Evolutionary conservation across 2,888 invertebrate genomes (phyloP).

Genomic region (Melanotus villosus): DNA sequence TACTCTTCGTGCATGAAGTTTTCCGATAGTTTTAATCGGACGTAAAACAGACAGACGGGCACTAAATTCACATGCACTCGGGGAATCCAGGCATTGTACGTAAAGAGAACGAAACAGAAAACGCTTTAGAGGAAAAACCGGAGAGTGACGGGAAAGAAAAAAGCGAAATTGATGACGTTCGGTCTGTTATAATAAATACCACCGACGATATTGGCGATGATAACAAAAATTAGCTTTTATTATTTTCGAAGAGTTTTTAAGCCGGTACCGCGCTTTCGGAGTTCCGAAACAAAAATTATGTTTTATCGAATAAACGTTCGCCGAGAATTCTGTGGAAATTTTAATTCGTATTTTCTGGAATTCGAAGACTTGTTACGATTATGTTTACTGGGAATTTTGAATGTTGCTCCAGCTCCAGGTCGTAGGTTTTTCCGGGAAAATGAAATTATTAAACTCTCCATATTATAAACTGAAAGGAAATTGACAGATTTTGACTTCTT

Average conservation of each 20-base stretch:
- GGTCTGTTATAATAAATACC: constrained; percentile 38
- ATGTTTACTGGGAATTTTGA: constrained; percentile 1
- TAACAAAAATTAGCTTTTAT: constrained; percentile 40
- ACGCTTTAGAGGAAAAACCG: constrained; percentile 27
- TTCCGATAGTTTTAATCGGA: constrained; percentile 39
- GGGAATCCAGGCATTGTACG: constrained; percentile 34
- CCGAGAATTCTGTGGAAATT: background rate
- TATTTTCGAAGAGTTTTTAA: constrained; percentile 29
- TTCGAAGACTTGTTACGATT: constrained; percentile 7
- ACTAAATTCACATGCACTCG: constrained; percentile 39
- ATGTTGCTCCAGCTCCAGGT: no score
- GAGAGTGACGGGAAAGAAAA: constrained; percentile 36
- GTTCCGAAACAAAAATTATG: constrained; percentile 10
- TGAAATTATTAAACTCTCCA: no score
- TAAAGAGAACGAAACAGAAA: constrained; percentile 26
- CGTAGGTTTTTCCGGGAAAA: background rate
- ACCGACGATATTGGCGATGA: constrained; percentile 30
- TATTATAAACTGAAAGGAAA: background rate
- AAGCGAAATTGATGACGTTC: constrained; percentile 39
- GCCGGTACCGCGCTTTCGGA: background rate
- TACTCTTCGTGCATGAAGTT: constrained; percentile 5
- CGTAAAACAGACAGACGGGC: constrained; percentile 41
- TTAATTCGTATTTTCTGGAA: constrained; percentile 1
- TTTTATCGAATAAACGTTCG: constrained; percentile 11
- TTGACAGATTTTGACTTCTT: constrained; percentile 16